These are phyloP conservation scores for Urocitellus parryii DNA, from an alignment of 2,113 vertebrate species.

Conservation along the genomic window DNA sequence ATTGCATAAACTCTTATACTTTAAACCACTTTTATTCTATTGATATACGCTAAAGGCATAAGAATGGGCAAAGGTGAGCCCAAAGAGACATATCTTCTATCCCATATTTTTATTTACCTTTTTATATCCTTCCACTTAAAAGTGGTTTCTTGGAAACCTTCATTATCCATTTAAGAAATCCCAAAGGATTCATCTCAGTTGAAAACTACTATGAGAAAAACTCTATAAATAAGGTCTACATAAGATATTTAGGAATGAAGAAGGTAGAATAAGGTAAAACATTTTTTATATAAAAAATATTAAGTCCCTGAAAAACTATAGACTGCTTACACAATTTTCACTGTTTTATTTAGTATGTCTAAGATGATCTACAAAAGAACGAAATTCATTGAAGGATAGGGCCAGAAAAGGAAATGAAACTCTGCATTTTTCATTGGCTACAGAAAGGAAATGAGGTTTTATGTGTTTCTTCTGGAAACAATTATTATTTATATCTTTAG, in stretches of 20 bases:
- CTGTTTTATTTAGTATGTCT: not conserved
- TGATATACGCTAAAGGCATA: not conserved
- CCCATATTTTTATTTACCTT: not conserved
- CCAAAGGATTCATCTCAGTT: not conserved
- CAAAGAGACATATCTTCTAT: not conserved
- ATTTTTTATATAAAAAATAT: not conserved
- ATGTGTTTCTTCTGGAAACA: not conserved
- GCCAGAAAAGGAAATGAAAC: not conserved
- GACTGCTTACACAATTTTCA: not conserved
- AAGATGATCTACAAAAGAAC: too few species aligned
- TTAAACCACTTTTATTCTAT: not conserved
- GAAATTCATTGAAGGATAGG: too few species aligned
- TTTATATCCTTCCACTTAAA: not conserved
- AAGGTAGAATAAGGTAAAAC: not conserved
- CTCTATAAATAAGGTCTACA: too few species aligned
- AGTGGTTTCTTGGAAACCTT: not conserved
- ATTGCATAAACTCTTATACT: not conserved
- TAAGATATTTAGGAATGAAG: too few species aligned
- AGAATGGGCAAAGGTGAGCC: not conserved
- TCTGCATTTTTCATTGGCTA: not conserved
- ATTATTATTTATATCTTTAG: not conserved
- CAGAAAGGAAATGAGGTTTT: not conserved
- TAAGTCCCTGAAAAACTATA: not conserved
- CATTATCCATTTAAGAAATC: not conserved
- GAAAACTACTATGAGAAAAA: too few species aligned